Evolutionary conservation across 2,797 vertebrate species (phyloP).

Genomic region (Margarornis squamiger): DNA sequence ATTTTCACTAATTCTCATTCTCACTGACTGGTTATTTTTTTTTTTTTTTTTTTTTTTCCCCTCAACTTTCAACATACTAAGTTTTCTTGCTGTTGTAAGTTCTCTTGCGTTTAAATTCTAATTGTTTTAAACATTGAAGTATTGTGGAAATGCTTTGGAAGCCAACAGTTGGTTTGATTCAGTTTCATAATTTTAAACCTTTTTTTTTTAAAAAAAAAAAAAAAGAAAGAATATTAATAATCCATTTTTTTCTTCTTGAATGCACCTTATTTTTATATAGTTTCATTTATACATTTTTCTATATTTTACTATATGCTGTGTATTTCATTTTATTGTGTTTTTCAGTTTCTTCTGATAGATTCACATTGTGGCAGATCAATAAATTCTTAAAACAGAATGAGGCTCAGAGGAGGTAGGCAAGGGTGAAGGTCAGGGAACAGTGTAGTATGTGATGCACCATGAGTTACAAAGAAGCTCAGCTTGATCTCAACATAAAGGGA

Average conservation of each 20-base stretch:
- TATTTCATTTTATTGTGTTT: not conserved
- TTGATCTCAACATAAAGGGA: not conserved
- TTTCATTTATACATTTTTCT: not conserved
- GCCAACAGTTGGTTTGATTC: not conserved
- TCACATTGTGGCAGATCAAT: not conserved
- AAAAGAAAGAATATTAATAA: not conserved
- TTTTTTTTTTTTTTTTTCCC: not conserved
- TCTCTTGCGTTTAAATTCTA: not conserved
- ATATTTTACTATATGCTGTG: not conserved
- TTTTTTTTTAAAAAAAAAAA: not conserved
- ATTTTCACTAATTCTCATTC: not conserved
- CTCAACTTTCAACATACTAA: not conserved
- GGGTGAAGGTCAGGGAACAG: not conserved
- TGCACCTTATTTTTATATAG: rapidly evolving
- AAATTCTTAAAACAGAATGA: not conserved
- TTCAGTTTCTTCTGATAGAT: not conserved
- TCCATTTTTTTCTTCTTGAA: not conserved
- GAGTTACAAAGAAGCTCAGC: not conserved
- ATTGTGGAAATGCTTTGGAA: not conserved
- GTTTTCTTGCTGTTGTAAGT: not conserved
- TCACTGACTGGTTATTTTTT: not conserved
- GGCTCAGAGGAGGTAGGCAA: not conserved
- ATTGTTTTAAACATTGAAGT: not conserved
- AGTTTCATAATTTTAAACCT: not conserved
- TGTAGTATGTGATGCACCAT: not conserved